A percentile compares a stretch with the other conserved stretches of the same genome.
Evolutionary conservation across 2,797 vertebrate species (phyloP).

Genomic region (Sebastes goodei): DNA sequence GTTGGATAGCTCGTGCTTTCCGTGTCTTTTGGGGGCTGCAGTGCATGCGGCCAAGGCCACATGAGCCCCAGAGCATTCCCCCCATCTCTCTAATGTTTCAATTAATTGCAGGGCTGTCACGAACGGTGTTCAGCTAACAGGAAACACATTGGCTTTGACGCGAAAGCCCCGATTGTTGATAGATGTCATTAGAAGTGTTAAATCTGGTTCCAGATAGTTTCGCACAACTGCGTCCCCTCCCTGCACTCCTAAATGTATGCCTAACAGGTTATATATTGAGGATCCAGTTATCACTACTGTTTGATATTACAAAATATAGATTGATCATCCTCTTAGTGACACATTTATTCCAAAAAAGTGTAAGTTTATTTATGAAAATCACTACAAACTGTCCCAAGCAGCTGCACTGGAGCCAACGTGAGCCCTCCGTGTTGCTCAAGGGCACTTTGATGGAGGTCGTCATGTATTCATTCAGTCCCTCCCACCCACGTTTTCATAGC

Average conservation of each 20-base stretch:
- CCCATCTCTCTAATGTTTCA: constrained; percentile 75
- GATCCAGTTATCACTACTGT: background rate
- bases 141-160: constrained; percentile 77
- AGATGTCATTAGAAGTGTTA: constrained; percentile 77
- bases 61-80: constrained; percentile 67
- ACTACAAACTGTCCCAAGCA: background rate
- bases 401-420: background rate
- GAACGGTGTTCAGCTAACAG: constrained; percentile 75
- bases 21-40: constrained; percentile 62
- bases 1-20: constrained; percentile 58
- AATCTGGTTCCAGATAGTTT: constrained; percentile 69
- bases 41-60: constrained; percentile 76
- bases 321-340: background rate
- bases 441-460: constrained; percentile 4
- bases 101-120: constrained; percentile 81
- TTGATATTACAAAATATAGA: background rate
- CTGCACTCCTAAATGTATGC: background rate
- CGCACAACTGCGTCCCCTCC: constrained; percentile 26
- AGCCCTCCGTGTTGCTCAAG: constrained; percentile 23
- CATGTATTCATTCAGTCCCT: constrained; percentile 1
- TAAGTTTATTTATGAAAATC: background rate
- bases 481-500: constrained; percentile 34
- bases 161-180: constrained; percentile 75
- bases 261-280: constrained; percentile 21
- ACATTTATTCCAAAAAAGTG: background rate